phyloP scores from a whole-genome alignment of 2,888 invertebrate species.

The Nebria brevicollis region DNA sequence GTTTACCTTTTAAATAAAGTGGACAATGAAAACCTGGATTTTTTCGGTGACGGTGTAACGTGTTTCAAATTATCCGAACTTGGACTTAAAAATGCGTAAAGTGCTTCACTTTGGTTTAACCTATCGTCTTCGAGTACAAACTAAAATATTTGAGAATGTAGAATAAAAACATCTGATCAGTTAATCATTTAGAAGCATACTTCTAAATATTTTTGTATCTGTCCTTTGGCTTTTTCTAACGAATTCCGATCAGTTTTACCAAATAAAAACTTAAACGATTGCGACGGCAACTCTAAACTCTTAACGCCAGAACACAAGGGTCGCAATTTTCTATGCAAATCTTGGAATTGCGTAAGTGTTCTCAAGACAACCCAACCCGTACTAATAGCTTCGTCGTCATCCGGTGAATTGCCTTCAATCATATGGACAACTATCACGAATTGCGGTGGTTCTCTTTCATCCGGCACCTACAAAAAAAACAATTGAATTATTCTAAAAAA shows the following conservation, averaged over 20 bases:
- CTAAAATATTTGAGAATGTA: conserved; percentile 64
- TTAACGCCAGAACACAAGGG: conserved; percentile 84
- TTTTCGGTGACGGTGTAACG: conserved; percentile 80
- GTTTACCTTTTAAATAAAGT: conserved; percentile 84
- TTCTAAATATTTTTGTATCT: conserved; percentile 87
- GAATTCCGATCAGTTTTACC: conserved; percentile 83
- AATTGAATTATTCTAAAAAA: not conserved
- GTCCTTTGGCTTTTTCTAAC: conserved; percentile 82
- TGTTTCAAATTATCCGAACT: conserved; percentile 90
- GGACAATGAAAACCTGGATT: conserved; percentile 86
- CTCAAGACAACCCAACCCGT: conserved; percentile 76
- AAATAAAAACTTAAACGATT: conserved; percentile 83
- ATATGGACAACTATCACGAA: conserved; percentile 86
- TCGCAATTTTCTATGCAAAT: conserved; percentile 83
- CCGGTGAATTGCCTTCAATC: conserved; percentile 70
- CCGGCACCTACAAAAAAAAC: conserved; percentile 55
- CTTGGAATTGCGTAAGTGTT: conserved; percentile 73
- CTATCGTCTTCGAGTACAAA: conserved; percentile 88
- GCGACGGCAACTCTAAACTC: conserved; percentile 84
- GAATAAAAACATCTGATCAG: conserved; percentile 34
- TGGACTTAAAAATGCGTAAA: conserved; percentile 91
- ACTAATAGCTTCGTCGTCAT: conserved; percentile 67
- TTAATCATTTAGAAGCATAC: conserved; percentile 62
- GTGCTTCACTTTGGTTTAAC: conserved; percentile 87
- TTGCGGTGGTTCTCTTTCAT: conserved; percentile 69